Conservation (phyloP, 1,140 invertebrate species). For the Aleiodes sp. region DNA sequence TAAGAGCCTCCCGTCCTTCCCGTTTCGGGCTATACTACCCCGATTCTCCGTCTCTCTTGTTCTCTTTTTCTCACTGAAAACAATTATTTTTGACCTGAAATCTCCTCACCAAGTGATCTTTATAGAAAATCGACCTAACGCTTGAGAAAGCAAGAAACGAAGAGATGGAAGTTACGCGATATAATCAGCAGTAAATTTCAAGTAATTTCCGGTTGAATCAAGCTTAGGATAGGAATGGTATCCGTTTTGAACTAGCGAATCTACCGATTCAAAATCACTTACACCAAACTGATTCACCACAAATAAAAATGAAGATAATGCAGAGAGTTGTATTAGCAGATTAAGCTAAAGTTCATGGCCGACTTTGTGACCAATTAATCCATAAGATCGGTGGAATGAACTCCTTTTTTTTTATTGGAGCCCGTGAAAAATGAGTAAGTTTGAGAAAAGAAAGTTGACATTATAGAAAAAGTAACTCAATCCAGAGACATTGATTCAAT, state of each 20-base stretch:
- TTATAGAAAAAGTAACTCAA: conserved; percentile 42
- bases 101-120: conserved; percentile 20
- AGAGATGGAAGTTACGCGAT: conserved; percentile 16
- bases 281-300: no score
- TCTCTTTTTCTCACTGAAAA: conserved; percentile 32
- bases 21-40: no score
- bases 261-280: no score
- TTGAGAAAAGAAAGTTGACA: conserved; percentile 6
- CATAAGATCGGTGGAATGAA: no score
- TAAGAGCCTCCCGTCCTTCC: conserved; percentile 35
- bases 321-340: no score
- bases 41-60: not conserved
- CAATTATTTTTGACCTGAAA: conserved; percentile 38
- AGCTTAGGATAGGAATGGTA: conserved; percentile 13
- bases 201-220: conserved; percentile 44
- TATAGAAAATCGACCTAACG: conserved; percentile 31
- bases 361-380: no score
- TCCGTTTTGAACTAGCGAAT: conserved; percentile 13
- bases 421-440: no score
- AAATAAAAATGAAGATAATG: no score
- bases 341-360: conserved; percentile 8
- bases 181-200: conserved; percentile 43
- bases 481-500: conserved; percentile 45
- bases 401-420: no score
- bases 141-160: conserved; percentile 12